Evolutionary conservation across 2,113 vertebrate species (phyloP).

Genomic region (Steatornis caripensis): DNA sequence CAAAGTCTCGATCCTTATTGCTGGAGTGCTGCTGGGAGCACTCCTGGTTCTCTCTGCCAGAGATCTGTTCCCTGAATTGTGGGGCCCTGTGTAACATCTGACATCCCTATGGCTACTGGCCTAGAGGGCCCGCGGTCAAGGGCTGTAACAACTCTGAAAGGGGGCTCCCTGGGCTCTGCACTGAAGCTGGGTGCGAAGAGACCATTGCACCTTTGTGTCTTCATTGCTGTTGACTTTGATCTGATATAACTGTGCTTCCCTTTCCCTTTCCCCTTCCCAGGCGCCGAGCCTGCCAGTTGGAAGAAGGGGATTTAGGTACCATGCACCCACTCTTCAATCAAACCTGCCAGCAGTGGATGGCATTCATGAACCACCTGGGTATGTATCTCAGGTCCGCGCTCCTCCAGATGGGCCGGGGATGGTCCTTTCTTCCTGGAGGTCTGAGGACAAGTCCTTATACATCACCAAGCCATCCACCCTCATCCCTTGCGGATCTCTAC

Average conservation of each 20-base stretch:
- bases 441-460: neutral
- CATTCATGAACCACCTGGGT: conserved; percentile 86
- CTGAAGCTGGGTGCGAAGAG: neutral
- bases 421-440: neutral
- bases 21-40: neutral
- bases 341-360: conserved; percentile 83
- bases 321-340: conserved; percentile 82
- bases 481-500: neutral
- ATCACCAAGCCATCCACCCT: neutral
- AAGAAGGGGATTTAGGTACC: conserved; percentile 87
- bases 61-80: neutral
- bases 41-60: neutral
- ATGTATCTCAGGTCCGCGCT: conserved; percentile 26
- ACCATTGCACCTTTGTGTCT: neutral
- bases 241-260: neutral
- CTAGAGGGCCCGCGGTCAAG: neutral
- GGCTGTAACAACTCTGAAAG: neutral
- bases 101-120: neutral
- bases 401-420: neutral
- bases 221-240: neutral
- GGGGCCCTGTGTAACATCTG: neutral
- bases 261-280: conserved; percentile 64
- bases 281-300: conserved; percentile 82
- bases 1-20: neutral
- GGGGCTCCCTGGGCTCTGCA: neutral